These are phyloP conservation scores for Diadumene lineata DNA, from an alignment of 92 coral and sea anemone genomes.

Conservation along the genomic window DNA sequence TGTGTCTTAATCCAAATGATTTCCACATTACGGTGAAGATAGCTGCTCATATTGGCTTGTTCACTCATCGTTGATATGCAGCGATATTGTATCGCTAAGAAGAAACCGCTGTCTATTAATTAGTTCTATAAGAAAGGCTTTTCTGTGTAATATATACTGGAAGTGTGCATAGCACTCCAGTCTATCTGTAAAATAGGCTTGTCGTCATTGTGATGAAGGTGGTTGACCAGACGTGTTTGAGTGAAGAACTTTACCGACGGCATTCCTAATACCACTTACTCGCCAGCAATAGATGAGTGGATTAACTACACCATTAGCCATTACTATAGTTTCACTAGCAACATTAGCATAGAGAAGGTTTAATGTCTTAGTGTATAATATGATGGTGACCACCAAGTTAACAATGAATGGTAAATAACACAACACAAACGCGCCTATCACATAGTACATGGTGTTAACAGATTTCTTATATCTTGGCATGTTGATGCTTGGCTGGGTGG, in stretches of 20 bases:
- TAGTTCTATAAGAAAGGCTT: too few relatives aligned
- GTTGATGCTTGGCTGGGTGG: constrained; percentile 4
- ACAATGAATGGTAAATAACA: constrained; percentile 3
- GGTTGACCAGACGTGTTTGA: background rate
- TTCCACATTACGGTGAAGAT: too few relatives aligned
- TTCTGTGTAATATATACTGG: too few relatives aligned
- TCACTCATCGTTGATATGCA: too few relatives aligned
- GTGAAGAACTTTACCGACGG: background rate
- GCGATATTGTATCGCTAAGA: too few relatives aligned
- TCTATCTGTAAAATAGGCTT: too few relatives aligned
- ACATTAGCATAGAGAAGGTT: background rate
- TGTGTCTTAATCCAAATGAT: too few relatives aligned
- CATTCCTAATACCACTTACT: background rate
- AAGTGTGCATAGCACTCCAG: too few relatives aligned
- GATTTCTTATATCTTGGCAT: constrained; percentile 22
- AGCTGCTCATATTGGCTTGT: too few relatives aligned
- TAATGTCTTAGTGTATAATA: background rate
- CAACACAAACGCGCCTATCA: constrained; percentile 3
- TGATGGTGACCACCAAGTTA: background rate
- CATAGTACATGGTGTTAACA: constrained; percentile 8
- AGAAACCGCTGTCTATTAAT: too few relatives aligned
- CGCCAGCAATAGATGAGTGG: constrained; percentile 5
- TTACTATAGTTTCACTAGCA: background rate
- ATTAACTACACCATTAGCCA: background rate
- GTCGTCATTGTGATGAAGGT: background rate